phyloP scores from a whole-genome alignment of 2,113 vertebrate species.

The Leucosticte australis region DNA sequence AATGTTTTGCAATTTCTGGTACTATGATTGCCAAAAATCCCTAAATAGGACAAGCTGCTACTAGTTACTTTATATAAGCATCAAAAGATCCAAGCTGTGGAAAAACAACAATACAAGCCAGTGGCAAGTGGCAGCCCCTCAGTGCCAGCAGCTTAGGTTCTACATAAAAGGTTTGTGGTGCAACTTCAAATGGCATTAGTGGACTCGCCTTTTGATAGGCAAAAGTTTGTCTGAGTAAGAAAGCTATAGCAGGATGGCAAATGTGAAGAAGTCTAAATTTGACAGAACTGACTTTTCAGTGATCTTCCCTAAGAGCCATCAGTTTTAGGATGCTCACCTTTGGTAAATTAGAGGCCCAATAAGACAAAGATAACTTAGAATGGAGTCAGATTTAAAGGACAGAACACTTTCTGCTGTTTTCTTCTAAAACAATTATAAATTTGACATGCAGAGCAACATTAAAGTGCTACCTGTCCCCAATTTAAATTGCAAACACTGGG shows the following conservation, averaged over 20 bases:
- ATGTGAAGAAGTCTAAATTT: neutral
- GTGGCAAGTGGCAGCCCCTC: neutral
- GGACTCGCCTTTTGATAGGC: neutral
- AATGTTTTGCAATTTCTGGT: neutral
- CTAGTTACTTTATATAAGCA: neutral
- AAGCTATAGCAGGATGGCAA: neutral
- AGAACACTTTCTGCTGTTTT: neutral
- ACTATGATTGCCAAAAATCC: neutral
- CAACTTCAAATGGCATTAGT: neutral
- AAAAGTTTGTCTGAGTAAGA: neutral
- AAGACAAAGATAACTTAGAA: neutral
- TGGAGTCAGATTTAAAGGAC: neutral
- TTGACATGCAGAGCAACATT: neutral
- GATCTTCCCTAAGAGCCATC: neutral
- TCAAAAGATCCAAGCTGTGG: neutral
- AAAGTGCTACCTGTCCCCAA: neutral
- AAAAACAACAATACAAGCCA: neutral
- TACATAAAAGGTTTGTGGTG: neutral
- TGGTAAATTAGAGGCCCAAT: neutral
- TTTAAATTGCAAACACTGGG: neutral
- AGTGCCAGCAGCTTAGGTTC: neutral
- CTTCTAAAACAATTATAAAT: neutral
- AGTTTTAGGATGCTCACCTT: neutral
- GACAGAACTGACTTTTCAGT: neutral
- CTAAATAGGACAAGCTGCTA: neutral